A percentile compares a stretch with the other conserved stretches of the same genome.
These are phyloP conservation scores for Acleris laterana DNA, from an alignment of 2,888 invertebrate genomes.

Conservation along the genomic window DNA sequence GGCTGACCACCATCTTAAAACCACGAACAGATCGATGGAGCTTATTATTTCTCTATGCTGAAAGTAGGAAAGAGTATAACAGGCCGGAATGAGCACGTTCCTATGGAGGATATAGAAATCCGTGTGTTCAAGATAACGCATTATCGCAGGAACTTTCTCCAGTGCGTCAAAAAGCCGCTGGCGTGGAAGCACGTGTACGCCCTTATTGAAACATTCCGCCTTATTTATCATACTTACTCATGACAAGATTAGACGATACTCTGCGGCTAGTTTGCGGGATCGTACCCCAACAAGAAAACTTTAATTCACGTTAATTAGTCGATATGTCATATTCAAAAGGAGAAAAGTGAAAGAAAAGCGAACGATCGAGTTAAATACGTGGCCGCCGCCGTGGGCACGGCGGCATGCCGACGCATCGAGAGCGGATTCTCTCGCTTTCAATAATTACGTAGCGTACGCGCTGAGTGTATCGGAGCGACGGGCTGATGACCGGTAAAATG, in stretches of 20 bases:
- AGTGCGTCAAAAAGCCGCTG: constrained; percentile 25
- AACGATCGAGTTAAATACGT: constrained; percentile 44
- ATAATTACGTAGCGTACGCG: constrained; percentile 60
- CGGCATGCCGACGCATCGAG: constrained; percentile 50
- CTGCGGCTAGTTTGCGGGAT: constrained; percentile 34
- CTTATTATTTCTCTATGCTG: neutral
- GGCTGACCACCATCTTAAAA: constrained; percentile 42
- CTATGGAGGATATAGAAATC: neutral
- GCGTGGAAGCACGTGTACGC: constrained; percentile 27
- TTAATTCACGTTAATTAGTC: constrained; percentile 19
- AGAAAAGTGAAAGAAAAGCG: constrained; percentile 46
- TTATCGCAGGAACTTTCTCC: constrained; percentile 27
- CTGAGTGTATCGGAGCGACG: constrained; percentile 53
- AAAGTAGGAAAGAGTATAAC: neutral
- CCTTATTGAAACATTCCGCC: constrained; percentile 34
- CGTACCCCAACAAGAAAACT: constrained; percentile 7
- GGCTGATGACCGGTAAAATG: constrained; percentile 63
- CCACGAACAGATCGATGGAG: constrained; percentile 27
- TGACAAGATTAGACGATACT: constrained; percentile 41
- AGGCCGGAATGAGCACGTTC: neutral
- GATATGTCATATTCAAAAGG: constrained; percentile 26
- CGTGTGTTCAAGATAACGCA: constrained; percentile 8
- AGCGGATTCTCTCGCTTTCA: constrained; percentile 60
- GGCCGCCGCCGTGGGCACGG: constrained; percentile 38
- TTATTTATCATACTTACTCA: constrained; percentile 34